Base-by-base conservation (phyloP, 2,888 invertebrate species). In the Macrosoma leucophasiata region DNA sequence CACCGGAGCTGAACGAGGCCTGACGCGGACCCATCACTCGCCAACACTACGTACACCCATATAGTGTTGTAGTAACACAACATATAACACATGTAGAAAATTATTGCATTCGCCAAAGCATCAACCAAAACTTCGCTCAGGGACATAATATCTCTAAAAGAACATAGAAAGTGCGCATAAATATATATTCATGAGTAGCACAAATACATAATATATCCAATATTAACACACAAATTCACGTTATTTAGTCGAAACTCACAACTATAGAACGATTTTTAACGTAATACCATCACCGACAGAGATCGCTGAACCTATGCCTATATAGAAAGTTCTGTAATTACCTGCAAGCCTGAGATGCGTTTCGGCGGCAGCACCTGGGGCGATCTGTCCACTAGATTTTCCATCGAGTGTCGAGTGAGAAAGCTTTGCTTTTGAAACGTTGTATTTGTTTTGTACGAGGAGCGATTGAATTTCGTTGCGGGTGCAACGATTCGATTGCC, bases 401-500 rank as follows among this genome's bases (percentile, higher is more conserved):
- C 91, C 89, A 91, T 90, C 0, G 91, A 91, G 43, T 90, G 86
- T 24, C 91, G 81, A n/a, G 86, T 85, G 36, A 82, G 71, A 44
- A 82, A 82, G 47, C 75, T 72, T 52, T 82, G 79, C 41, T 82
- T 82, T 62, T 79, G 72, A 46, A 82, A 75, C 33, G 67, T 47
- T 5, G 62, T 51, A 45, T 66, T 72, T 24, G 63, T 49, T 58
- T 73, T 76, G 51, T 79, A 68, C n/a, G 74, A 54, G 9, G 67
- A 66, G 17, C 75, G 72, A 45, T 82, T 84, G 50, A 79, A 84
- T 46, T 85, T 86, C 1, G 85, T 75, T 2, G 74, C 77, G 27
- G 84, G 79, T 14, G 84, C 84, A 9, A 81, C 77, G 11, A 89
- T 73, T 7, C 86, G 75, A 51, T 89, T 89, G 22, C 89, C 89